These are phyloP conservation scores for Oreocharis arfaki DNA, from an alignment of 2,113 vertebrate species.

Conservation along the genomic window DNA sequence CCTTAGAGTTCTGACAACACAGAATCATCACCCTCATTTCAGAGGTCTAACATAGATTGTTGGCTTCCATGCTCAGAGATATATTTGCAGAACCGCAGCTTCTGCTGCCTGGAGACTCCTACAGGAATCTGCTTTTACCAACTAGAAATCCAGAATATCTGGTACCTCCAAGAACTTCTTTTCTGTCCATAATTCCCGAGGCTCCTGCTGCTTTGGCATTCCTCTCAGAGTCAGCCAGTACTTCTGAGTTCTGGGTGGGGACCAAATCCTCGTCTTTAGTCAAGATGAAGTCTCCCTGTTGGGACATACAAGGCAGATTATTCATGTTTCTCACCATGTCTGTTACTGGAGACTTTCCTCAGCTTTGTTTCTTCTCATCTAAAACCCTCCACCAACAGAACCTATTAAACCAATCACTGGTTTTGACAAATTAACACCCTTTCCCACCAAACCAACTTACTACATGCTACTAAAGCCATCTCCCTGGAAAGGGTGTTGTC, in stretches of 20 bases:
- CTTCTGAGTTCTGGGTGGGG: background rate
- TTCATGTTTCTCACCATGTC: background rate
- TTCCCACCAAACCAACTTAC: background rate
- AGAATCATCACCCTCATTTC: background rate
- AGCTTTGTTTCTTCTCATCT: background rate
- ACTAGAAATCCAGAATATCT: conserved; percentile 5
- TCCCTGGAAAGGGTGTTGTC: background rate
- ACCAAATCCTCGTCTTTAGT: conserved; percentile 18
- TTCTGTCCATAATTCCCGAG: conserved; percentile 73
- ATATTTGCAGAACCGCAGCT: background rate
- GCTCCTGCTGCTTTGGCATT: conserved; percentile 63
- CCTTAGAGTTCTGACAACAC: background rate
- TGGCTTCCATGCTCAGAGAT: background rate
- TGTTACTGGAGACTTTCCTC: background rate
- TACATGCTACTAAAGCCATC: background rate
- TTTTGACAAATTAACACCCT: background rate
- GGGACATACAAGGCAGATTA: conserved; percentile 1
- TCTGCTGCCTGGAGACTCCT: background rate
- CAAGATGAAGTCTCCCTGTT: conserved; percentile 71
- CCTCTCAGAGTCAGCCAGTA: background rate
- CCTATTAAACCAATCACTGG: background rate
- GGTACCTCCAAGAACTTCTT: conserved; percentile 81
- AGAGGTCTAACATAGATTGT: background rate
- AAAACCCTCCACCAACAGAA: background rate
- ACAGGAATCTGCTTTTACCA: background rate